Conservation (phyloP, 2,888 invertebrate genomes). For the Caenorhabditis uteleia region DNA sequence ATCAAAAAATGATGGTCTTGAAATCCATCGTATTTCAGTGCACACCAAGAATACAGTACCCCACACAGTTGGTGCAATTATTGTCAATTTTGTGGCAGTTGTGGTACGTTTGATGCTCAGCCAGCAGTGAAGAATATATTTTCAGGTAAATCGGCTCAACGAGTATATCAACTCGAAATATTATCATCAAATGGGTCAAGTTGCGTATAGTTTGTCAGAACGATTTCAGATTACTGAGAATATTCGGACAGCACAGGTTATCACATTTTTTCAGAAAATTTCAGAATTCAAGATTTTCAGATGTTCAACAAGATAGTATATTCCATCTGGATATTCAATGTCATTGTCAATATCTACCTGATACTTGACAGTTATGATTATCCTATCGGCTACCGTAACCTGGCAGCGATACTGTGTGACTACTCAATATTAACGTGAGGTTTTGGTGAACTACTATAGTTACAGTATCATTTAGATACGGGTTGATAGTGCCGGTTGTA, state of each 20-base stretch:
- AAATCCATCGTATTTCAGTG: not conserved
- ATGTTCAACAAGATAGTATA: slow-evolving; percentile 29
- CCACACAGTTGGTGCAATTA: slow-evolving; percentile 24
- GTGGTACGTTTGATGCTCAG: no score
- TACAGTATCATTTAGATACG: no score
- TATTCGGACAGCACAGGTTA: slow-evolving; percentile 15
- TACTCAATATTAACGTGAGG: no score
- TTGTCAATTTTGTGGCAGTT: slow-evolving; percentile 21
- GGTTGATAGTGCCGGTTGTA: slow-evolving; percentile 19
- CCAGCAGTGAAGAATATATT: no score
- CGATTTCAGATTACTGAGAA: slow-evolving; percentile 25
- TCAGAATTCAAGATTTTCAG: no score
- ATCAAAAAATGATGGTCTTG: no score
- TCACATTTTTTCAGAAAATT: no score
- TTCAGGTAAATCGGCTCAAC: no score
- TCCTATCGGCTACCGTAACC: slow-evolving; percentile 7
- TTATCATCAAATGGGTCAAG: no score
- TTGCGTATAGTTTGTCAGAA: slow-evolving; percentile 20
- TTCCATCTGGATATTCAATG: slow-evolving; percentile 26
- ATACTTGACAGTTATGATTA: slow-evolving; percentile 26
- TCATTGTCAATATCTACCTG: slow-evolving; percentile 21
- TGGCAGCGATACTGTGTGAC: slow-evolving; percentile 17
- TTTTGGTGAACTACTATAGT: no score
- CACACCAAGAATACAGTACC: slow-evolving; percentile 17
- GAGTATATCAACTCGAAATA: slow-evolving; percentile 21